Conservation (phyloP, 1,140 invertebrate species). For the Physella acuta region DNA sequence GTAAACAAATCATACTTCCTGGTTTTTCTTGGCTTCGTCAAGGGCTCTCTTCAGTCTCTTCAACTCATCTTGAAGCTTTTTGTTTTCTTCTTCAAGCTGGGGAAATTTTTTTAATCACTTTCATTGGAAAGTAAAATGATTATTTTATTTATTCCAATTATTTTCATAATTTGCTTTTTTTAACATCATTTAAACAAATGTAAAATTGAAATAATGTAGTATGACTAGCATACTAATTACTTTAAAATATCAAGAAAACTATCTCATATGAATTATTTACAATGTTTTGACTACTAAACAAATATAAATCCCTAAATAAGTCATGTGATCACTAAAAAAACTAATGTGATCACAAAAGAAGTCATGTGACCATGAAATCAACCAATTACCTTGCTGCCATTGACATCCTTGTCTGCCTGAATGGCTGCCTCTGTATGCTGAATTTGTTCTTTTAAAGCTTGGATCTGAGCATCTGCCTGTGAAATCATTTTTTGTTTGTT, state of each 20-base stretch:
- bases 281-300: no score
- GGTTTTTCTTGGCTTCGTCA: conserved; percentile 38
- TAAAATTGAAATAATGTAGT: no score
- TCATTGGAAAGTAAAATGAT: no score
- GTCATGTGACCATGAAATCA: not conserved
- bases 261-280: no score
- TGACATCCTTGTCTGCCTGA: conserved; percentile 33
- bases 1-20: conserved; percentile 31
- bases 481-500: not conserved
- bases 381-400: not conserved
- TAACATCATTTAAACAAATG: no score
- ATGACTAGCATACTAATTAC: no score
- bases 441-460: conserved; percentile 44
- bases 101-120: no score
- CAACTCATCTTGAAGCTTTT: conserved; percentile 41
- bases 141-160: no score
- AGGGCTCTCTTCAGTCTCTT: conserved; percentile 34
- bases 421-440: conserved; percentile 39
- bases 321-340: no score
- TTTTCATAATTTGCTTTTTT: no score
- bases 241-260: no score
- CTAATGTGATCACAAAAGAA: not conserved
- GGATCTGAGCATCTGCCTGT: conserved; percentile 42
- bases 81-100: conserved; percentile 39
- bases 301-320: no score